Evolutionary conservation across 2,113 vertebrate genomes (phyloP).

Genomic region (Tapirus terrestris): DNA sequence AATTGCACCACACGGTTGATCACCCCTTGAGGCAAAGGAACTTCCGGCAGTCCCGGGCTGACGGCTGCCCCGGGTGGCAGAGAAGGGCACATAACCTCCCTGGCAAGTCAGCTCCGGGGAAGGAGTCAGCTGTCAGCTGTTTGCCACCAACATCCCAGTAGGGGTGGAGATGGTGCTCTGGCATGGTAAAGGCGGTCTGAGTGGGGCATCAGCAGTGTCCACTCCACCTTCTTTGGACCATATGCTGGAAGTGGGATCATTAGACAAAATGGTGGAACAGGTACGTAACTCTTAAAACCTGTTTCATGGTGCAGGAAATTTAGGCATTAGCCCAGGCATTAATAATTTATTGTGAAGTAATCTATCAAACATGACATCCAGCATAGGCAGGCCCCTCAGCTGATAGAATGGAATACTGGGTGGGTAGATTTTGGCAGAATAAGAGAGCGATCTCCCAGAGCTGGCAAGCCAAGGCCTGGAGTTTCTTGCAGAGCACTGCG

Average conservation of each 20-base stretch:
- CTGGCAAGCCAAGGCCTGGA: background rate
- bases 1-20: background rate
- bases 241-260: background rate
- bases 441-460: accelerated
- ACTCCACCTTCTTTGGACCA: background rate
- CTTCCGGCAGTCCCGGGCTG: background rate
- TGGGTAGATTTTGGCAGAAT: background rate
- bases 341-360: background rate
- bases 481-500: background rate
- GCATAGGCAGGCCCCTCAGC: background rate
- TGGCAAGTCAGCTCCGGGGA: background rate
- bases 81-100: background rate
- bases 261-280: background rate
- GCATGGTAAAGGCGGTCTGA: background rate
- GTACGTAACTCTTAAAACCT: background rate
- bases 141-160: background rate
- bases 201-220: too few species aligned
- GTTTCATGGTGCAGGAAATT: background rate
- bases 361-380: background rate
- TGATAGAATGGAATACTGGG: background rate
- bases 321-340: background rate
- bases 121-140: background rate
- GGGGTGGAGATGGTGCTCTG: background rate
- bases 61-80: background rate
- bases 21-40: background rate